phyloP scores from a whole-genome alignment of 1,140 invertebrate species.

The Diploscapter pachys region DNA sequence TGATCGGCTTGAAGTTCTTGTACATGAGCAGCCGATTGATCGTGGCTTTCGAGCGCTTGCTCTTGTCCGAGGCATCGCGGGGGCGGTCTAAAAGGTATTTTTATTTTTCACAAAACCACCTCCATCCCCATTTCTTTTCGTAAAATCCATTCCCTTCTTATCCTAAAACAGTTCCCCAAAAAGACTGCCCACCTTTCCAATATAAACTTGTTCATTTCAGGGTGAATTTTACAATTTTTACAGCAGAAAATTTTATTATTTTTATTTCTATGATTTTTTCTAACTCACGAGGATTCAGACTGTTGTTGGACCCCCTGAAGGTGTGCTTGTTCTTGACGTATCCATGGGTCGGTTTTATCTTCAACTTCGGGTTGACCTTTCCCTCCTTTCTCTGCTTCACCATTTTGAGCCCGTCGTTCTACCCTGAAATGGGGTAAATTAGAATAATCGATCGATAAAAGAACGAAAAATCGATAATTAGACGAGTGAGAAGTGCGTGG shows the following conservation, averaged over 20 bases:
- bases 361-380: conserved; percentile 28
- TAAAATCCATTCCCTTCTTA: too few species aligned
- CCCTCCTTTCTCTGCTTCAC: conserved; percentile 30
- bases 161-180: too few species aligned
- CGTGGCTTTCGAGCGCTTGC: conserved; percentile 76
- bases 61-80: conserved; percentile 13
- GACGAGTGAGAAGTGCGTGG: too few species aligned
- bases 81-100: conserved; percentile 17
- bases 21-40: conserved; percentile 91
- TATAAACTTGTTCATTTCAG: too few species aligned
- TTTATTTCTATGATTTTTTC: too few species aligned
- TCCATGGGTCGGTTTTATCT: conserved; percentile 25
- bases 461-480: too few species aligned
- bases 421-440: conserved; percentile 11
- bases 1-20: conserved; percentile 88
- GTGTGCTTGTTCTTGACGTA: conserved; percentile 28
- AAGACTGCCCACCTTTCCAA: too few species aligned
- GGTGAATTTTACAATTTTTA: too few species aligned
- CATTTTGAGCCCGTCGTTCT: conserved; percentile 9
- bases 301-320: conserved; percentile 24
- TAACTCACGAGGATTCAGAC: conserved; percentile 25
- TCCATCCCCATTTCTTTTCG: too few species aligned
- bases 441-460: too few species aligned
- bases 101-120: background rate
- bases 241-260: too few species aligned